Base-by-base conservation (phyloP, 2,888 invertebrate genomes). In the Herminia tarsipennalis region DNA sequence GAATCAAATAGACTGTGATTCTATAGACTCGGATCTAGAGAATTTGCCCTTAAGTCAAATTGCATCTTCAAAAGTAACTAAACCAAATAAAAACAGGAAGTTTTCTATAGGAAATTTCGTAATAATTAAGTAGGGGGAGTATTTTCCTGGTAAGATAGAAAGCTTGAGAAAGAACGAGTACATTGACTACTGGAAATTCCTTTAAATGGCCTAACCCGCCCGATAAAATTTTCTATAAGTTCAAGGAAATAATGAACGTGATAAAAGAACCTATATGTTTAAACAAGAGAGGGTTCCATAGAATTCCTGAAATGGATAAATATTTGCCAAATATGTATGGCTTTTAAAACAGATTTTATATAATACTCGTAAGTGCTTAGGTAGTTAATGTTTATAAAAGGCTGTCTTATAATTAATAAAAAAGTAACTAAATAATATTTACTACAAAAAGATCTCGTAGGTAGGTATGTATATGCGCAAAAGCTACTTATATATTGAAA, bases 151-250 rank as follows among this genome's bases (percentile, higher is more conserved):
- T n/a, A n/a, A 14, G 2, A 25, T 17, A 14, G 34, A 34, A 13
- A n/a, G 2, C 16, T n/a, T 25, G 4, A 6, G 13, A 6, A 17
- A 17, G 4, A 17, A 24, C 2, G 5, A 25, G 6, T 35, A 25
- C 32, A 28, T 44, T 40, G 37, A 36, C 43, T 22, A 43, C 44
- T 22, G 44, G 52, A 33, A 47, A 47, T 37, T 22, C 47, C 13
- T 52, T 47, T 38, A 43, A 37, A 44, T 52, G 52, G 43, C 52
- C 43, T 27, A 33, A 52, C 13, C 30, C 28, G 18, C 43, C 52
- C 12, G 46, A 52, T 40, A 47, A 51, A 46, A 42, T 51, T 24
- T 46, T 34, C 22, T 51, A 38, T 38, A 41, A 41, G 1, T 3
- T 6, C 2, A 2, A 16, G 5, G 5, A 24, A 8, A 3, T 35